Base-by-base conservation (phyloP, 2,113 vertebrate species). In the Calyptommatus sinebrachiatus region DNA sequence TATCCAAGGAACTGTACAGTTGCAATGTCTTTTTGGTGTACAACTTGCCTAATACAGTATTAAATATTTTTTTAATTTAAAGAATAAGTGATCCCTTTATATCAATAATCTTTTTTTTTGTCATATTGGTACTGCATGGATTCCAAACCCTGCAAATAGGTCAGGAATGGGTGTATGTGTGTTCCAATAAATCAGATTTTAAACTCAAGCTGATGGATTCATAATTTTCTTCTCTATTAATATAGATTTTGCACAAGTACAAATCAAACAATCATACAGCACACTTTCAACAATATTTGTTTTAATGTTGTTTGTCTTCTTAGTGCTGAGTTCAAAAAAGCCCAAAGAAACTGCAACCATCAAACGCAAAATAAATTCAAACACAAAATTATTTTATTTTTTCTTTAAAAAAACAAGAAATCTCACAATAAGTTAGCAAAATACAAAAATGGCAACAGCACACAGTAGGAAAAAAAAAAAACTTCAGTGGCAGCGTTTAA, bases 391-490 rank as follows among this genome's bases (percentile, higher is more conserved):
- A 89, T 94, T 97, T 98, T 98, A 97, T 97, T 99, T 72, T 71
- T 57, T 85, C 86, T 92, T 91, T 96, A 96, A 96, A 96, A 93
- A 96, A 96, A 96, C 35, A 41, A 95, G 93, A 96, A 96, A 96
- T 95, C 89, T 95, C 93, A 92, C 88, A 98, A 98, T 97, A 99
- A 99, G 86, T 96, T 98, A 99, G 94, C 95, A 96, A 97, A 97
- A 96, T 66, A 92, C 90, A 94, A 95, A 96, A 96, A 96, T 94
- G 88, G 92, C 95, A 97, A 96, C 96, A 93, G 90, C 98, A 99
- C 97, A 93, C 93, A 70, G 93, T 93, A 91, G 92, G 92, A 94
- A 93, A 94, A 69, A 93, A 93, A 94, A 69, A 93, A 94, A 69
- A 70, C 10, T 3, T 41, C 24, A 0, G 1, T 8, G 78, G 78